A percentile compares a stretch with the other conserved stretches of the same genome.
These are phyloP conservation scores for Chinchilla lanigera DNA, from an alignment of 2,113 vertebrate genomes.

Conservation along the genomic window DNA sequence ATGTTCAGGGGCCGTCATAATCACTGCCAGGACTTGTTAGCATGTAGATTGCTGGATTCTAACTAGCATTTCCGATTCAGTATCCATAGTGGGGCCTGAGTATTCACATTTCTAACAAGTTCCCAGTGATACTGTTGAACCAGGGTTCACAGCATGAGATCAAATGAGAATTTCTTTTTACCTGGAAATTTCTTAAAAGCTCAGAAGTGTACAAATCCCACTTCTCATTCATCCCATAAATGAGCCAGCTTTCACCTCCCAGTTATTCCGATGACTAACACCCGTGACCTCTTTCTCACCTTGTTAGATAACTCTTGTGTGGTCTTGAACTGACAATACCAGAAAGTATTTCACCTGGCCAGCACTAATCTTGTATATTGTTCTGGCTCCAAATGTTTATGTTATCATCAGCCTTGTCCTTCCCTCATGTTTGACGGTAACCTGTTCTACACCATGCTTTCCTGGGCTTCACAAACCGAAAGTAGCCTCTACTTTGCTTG, in stretches of 20 bases:
- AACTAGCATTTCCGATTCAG: neutral
- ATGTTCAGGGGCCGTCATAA: rapidly evolving
- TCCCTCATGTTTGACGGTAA: neutral
- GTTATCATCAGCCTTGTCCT: neutral
- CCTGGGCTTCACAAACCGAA: neutral
- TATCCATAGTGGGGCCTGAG: neutral
- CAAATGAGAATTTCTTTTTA: neutral
- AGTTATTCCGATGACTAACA: slow-evolving; percentile 12
- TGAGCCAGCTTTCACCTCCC: neutral
- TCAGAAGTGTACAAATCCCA: neutral
- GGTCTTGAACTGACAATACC: neutral
- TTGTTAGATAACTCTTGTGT: slow-evolving; percentile 58
- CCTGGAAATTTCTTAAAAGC: neutral
- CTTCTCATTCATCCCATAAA: neutral
- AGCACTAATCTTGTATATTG: slow-evolving; percentile 4
- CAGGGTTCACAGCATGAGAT: neutral
- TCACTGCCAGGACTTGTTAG: neutral
- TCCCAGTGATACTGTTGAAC: neutral
- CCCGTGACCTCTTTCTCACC: slow-evolving; percentile 59
- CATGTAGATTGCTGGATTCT: too few relatives aligned
- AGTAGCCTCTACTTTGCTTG: neutral
- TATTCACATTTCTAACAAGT: neutral
- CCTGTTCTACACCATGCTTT: neutral
- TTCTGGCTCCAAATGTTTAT: slow-evolving; percentile 13
- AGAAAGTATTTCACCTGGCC: slow-evolving; percentile 55